Base-by-base conservation (phyloP, 2,888 invertebrate genomes). In the Cotesia congregata region DNA sequence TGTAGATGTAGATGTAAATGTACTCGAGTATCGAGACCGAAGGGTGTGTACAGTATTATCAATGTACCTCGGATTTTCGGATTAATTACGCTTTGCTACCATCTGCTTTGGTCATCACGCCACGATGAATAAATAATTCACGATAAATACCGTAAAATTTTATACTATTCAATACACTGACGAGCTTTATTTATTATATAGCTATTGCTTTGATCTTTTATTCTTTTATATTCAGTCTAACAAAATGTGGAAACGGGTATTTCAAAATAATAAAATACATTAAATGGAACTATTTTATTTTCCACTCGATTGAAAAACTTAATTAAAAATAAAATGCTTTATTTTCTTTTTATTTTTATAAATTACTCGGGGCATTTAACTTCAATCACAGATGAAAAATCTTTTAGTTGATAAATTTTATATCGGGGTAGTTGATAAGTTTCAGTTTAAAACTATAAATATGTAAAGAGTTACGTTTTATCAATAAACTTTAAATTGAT, bases 21-120 rank as follows among this genome's bases (percentile, higher is more conserved):
- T 50, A 50, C 50, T 12, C 38, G 38, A 6, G 67, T 39, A 15
- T 39, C 39, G 39, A 59, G 59, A 69, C 64, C 67, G 67, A 72
- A 76, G 67, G 72, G 67, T 67, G 67, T 67, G 40, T 64, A 50
- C 50, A 50, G 70, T 72, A 72, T 76, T 76, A 76, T 76, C 68
- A 68, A 67, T 68, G 38, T 50, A 65, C 65, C 67, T 39, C 68
- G 72, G 65, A 72, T 76, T 76, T 76, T 50, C 12, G 62, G 65
- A 76, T 76, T 76, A 76, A 76, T 76, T 70, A 64, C 61, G 59
- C 59, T 60, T 50, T 30, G 17, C 64, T 67, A 40, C 50, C 70
- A n/a, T 50, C 65, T 72, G 20, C 75, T 41, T 71, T 75, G 59
- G 50, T 41, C 70, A 17, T 50, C 70, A 60, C 40, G 20, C 39